Percentiles rank a stretch among this genome's conserved stretches.
Evolutionary conservation across 2,797 vertebrate genomes (phyloP).

Genomic region (Bufotes viridis): DNA sequence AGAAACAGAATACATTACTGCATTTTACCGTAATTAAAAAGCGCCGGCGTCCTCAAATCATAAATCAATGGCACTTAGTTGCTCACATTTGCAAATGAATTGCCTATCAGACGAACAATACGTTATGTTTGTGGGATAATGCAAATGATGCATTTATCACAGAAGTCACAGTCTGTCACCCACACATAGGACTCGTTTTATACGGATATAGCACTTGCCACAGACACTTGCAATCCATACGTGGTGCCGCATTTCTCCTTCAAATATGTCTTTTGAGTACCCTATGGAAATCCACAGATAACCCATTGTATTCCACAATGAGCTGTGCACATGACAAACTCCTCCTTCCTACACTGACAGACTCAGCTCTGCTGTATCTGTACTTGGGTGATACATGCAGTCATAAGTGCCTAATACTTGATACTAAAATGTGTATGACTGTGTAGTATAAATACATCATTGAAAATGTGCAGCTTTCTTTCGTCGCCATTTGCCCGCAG

Average conservation of each 20-base stretch:
- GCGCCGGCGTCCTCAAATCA: background rate
- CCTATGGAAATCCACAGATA: background rate
- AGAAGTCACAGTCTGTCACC: background rate
- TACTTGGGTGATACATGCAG: background rate
- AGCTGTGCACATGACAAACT: background rate
- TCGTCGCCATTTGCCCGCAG: background rate
- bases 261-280: background rate
- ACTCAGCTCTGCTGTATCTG: slow-evolving; percentile 2
- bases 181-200: background rate
- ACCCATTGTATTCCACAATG: background rate
- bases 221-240: background rate
- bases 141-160: background rate
- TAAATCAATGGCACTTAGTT: slow-evolving; percentile 24
- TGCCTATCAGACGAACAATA: background rate
- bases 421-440: background rate
- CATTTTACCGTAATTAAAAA: background rate
- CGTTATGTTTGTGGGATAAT: background rate
- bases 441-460: background rate
- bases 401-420: background rate
- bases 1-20: slow-evolving; percentile 1
- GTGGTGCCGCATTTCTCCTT: background rate
- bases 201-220: background rate
- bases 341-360: background rate
- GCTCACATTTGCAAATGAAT: slow-evolving; percentile 2
- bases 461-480: background rate